Base-by-base conservation (phyloP, 2,113 vertebrate genomes). In the Perca schrenkii region DNA sequence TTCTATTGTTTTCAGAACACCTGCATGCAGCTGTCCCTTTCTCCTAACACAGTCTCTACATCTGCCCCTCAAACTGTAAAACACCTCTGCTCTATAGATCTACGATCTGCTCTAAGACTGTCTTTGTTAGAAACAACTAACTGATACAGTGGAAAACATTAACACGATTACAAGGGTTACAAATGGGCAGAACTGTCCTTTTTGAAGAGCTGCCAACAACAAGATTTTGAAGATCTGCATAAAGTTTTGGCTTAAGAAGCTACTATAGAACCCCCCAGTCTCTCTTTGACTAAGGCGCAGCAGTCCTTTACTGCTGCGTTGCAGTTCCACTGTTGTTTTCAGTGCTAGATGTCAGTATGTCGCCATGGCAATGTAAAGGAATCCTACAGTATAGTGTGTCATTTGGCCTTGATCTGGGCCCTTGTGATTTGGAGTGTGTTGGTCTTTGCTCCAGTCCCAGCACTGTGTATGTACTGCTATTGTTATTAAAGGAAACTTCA, bases 401-500 rank as follows among this genome's bases (percentile, higher is more conserved):
- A 47, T 52, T 46, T 52, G 46, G 57, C 57, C 13, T 49, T 22
- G 62, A 47, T 52, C 11, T 57, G 34, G n/a, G n/a, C n/a, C 36
- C 5, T 25, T 57, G 53, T 57, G 13, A 74, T 74, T 22, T 52
- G 46, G 28, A 74, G 72, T 74, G 56, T 74, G 52, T 46, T 46
- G 47, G 14, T 74, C 72, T 40, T 63, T 74, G 46, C 72, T 74
- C 47, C 72, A 22, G 12, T 63, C 58, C 58, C 50, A 52, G 72
- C 72, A 63, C 58, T 74, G 31, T 74, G 13, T 21, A 52, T 74
- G 58, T 53, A 57, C 28, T 70, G 68, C 66, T 68, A 52, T 70
- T 46, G 69, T 72, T 72, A 72, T 72, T 72, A 58, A 71, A 71
- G 53, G 36, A 58, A 72, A 58, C 68, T 72, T 58, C 54, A 72